Conservation (phyloP, 2,888 invertebrate species). For the Urechis unicinctus region DNA sequence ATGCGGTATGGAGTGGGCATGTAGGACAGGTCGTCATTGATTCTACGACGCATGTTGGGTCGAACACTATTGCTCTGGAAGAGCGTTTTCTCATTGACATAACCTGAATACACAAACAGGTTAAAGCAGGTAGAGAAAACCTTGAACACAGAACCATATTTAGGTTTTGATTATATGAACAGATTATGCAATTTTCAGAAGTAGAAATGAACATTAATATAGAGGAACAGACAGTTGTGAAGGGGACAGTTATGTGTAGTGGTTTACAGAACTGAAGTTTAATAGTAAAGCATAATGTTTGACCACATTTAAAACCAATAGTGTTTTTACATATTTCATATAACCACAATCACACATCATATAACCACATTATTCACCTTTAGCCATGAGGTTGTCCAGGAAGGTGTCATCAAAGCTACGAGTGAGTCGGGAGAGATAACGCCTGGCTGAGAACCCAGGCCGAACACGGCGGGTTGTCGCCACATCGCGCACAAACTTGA, state of each 20-base stretch:
- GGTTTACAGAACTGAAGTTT: too few species aligned
- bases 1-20: conserved; percentile 45
- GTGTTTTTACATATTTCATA: not conserved
- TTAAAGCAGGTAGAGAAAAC: not conserved
- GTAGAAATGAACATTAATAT: too few species aligned
- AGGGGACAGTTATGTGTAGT: too few species aligned
- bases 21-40: conserved; percentile 44
- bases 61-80: conserved; percentile 38
- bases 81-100: conserved; percentile 41
- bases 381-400: conserved; percentile 38
- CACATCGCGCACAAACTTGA: conserved; percentile 7
- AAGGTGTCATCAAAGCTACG: conserved; percentile 42
- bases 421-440: conserved; percentile 46
- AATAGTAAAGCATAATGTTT: too few species aligned
- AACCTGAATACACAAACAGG: conserved; percentile 25
- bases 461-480: conserved; percentile 19
- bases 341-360: not conserved
- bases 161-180: too few species aligned
- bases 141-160: too few species aligned
- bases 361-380: too few species aligned
- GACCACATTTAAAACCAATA: too few species aligned
- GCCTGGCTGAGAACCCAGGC: conserved; percentile 48
- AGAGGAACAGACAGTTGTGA: not conserved
- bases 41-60: conserved; percentile 35
- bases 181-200: too few species aligned